Conservation (phyloP, 2,797 vertebrate species). For the Centropyge bicolor region DNA sequence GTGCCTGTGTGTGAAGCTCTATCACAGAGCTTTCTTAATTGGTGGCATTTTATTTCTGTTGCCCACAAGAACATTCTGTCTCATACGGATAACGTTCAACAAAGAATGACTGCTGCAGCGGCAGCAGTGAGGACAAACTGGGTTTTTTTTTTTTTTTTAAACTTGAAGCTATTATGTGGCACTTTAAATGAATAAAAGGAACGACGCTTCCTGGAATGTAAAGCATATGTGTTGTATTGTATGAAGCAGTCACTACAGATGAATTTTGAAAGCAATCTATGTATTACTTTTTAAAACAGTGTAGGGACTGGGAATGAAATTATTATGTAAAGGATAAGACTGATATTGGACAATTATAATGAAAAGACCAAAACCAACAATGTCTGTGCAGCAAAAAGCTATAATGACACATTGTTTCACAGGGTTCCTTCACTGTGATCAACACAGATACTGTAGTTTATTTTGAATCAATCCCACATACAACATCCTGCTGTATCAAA, state of each 20-base stretch:
- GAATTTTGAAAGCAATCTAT: not conserved
- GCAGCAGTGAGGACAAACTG: not conserved
- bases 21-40: not conserved
- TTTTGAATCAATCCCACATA: not conserved
- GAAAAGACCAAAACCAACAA: slow-evolving; percentile 6
- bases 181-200: not conserved
- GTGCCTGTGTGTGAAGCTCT: not conserved
- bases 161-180: not conserved
- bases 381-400: not conserved
- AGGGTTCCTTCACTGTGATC: not conserved
- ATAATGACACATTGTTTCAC: too few species aligned
- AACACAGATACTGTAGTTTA: not conserved
- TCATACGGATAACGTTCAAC: not conserved
- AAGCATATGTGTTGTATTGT: not conserved
- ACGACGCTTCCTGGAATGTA: not conserved
- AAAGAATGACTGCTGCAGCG: not conserved
- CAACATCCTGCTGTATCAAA: not conserved
- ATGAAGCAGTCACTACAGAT: not conserved
- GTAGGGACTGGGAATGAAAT: not conserved
- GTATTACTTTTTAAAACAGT: not conserved
- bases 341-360: not conserved
- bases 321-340: not conserved
- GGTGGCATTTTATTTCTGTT: not conserved
- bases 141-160: slow-evolving; percentile 1
- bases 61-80: not conserved